These are phyloP conservation scores for Leptinotarsa undecemlineata DNA, from an alignment of 1,140 invertebrate genomes.

Conservation along the genomic window DNA sequence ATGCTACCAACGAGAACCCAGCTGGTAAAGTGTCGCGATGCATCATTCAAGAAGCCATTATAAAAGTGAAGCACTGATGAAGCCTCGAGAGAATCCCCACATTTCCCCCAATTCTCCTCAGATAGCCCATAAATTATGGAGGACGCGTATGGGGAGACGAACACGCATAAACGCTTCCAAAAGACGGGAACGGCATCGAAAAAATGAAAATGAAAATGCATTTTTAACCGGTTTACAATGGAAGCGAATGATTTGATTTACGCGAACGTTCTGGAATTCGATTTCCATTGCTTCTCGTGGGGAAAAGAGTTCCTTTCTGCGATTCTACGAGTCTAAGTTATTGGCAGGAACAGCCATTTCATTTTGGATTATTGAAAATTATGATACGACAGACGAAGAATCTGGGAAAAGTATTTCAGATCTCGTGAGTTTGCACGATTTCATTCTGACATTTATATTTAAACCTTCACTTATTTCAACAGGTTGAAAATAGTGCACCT, in stretches of 20 bases:
- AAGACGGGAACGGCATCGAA: background rate
- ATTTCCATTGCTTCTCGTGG: background rate
- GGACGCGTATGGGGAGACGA: slow-evolving; percentile 21
- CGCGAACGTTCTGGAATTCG: slow-evolving; percentile 11
- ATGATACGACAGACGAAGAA: no score
- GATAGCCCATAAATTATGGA: slow-evolving; percentile 41
- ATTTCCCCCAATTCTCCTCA: slow-evolving; percentile 24
- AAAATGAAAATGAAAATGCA: slow-evolving; percentile 16
- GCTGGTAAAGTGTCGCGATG: slow-evolving; percentile 30
- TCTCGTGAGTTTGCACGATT: no score
- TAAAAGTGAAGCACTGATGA: slow-evolving; percentile 43
- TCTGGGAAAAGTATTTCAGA: no score
- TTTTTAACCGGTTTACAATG: slow-evolving; percentile 22
- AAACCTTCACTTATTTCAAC: no score
- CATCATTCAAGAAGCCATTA: slow-evolving; percentile 47
- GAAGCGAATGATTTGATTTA: slow-evolving; percentile 17
- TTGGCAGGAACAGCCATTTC: background rate
- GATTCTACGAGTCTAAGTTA: background rate
- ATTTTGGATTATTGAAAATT: background rate
- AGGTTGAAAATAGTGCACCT: no score
- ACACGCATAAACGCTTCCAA: slow-evolving; percentile 12
- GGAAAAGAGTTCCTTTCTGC: background rate
- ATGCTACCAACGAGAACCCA: slow-evolving; percentile 33
- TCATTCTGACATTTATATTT: no score
- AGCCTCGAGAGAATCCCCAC: slow-evolving; percentile 34